Conservation (phyloP, 2,797 vertebrate species). For the Spatula versicolor region DNA sequence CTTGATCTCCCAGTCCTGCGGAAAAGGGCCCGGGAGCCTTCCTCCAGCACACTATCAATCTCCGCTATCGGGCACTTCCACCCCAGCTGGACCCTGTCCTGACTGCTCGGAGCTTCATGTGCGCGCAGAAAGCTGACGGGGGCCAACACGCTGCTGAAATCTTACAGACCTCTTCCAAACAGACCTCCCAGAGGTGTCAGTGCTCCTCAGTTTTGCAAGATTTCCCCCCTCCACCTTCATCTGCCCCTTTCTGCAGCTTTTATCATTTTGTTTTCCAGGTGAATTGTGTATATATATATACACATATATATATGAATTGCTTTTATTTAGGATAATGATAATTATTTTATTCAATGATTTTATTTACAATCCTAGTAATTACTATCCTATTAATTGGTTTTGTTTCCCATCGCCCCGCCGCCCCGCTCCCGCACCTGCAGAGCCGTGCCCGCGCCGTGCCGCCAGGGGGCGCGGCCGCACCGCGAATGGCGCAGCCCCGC, state of each 20-base stretch:
- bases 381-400: no score
- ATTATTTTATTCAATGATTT: neutral
- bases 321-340: neutral
- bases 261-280: neutral
- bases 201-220: neutral
- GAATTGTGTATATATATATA: no score
- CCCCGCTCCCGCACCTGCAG: no score
- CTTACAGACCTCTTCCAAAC: neutral
- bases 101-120: neutral
- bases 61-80: neutral
- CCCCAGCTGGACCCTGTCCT: neutral
- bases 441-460: neutral
- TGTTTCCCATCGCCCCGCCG: no score
- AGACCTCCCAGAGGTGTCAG: neutral
- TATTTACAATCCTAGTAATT: no score
- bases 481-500: neutral
- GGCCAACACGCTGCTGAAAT: rapidly evolving
- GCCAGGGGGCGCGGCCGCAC: neutral
- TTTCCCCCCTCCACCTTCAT: no score
- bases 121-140: neutral
- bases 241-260: neutral
- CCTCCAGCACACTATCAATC: neutral
- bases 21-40: neutral
- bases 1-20: neutral
- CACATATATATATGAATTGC: neutral